phyloP scores from a whole-genome alignment of 2,797 vertebrate species.

The Monodelphis domestica region DNA sequence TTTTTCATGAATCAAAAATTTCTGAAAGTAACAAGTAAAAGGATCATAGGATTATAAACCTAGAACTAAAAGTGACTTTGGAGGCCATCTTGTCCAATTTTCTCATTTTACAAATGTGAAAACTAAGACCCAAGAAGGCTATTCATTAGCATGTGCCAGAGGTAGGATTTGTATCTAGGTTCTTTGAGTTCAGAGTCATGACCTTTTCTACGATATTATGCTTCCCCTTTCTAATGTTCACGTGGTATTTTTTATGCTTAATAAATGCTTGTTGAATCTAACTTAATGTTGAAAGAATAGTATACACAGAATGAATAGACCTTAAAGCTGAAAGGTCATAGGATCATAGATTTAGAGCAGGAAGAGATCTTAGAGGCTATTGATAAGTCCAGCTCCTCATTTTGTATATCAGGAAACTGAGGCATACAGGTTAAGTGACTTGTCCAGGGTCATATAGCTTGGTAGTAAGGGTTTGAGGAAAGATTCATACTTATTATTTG shows the following conservation, averaged over 20 bases:
- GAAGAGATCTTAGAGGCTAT: background rate
- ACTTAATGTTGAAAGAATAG: background rate
- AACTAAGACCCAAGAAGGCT: background rate
- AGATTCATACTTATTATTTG: too few species aligned
- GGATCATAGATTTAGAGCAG: background rate
- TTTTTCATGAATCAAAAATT: background rate
- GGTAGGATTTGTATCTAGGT: background rate
- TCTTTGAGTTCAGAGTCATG: background rate
- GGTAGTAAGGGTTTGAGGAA: background rate
- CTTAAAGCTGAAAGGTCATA: background rate
- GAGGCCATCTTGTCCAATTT: background rate
- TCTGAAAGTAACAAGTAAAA: background rate
- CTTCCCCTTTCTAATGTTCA: background rate
- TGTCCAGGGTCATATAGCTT: background rate
- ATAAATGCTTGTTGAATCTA: background rate
- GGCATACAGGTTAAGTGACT: background rate
- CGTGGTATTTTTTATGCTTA: background rate
- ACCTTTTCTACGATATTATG: background rate
- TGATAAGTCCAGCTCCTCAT: background rate
- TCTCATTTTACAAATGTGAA: background rate
- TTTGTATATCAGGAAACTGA: background rate
- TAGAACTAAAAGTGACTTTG: background rate
- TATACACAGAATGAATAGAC: background rate
- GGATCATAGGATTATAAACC: background rate
- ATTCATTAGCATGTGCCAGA: background rate